These are phyloP conservation scores for Uloborus plumipes DNA, from an alignment of 2,888 invertebrate species.

Conservation along the genomic window DNA sequence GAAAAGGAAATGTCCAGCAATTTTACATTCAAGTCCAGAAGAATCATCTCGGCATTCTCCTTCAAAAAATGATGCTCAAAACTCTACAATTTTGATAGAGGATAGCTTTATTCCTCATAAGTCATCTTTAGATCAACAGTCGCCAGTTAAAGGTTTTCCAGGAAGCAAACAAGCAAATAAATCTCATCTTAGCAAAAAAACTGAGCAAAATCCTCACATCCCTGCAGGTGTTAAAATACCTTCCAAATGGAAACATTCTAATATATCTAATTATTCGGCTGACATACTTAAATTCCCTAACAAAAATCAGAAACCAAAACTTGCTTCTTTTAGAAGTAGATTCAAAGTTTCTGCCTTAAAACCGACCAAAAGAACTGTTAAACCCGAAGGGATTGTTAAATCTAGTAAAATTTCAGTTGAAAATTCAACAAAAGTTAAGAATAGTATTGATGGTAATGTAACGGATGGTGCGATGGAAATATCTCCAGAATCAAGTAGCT, in stretches of 20 bases:
- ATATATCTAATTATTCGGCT: slow-evolving; percentile 36
- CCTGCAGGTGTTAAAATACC: slow-evolving; percentile 56
- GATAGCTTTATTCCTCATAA: not conserved
- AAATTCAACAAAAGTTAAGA: too few relatives aligned
- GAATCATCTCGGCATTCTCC: too few relatives aligned
- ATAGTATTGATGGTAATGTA: too few relatives aligned
- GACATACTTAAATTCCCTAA: slow-evolving; percentile 10
- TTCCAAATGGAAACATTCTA: slow-evolving; percentile 39
- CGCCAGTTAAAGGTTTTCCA: not conserved
- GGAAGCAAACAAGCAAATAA: not conserved
- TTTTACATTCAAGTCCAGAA: too few relatives aligned
- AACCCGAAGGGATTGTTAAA: not conserved
- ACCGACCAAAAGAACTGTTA: not conserved
- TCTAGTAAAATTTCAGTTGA: too few relatives aligned
- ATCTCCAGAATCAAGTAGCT: too few relatives aligned
- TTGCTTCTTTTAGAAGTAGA: not conserved
- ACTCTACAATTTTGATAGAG: too few relatives aligned
- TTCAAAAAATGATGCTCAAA: too few relatives aligned
- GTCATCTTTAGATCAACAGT: not conserved
- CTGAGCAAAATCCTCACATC: slow-evolving; percentile 21
- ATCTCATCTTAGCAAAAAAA: slow-evolving; percentile 6
- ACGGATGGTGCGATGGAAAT: too few relatives aligned
- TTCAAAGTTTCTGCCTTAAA: not conserved
- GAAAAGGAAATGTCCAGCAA: too few relatives aligned
- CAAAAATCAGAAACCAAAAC: not conserved